Conservation (phyloP, 2,113 vertebrate species). For the Haemorhous mexicanus region DNA sequence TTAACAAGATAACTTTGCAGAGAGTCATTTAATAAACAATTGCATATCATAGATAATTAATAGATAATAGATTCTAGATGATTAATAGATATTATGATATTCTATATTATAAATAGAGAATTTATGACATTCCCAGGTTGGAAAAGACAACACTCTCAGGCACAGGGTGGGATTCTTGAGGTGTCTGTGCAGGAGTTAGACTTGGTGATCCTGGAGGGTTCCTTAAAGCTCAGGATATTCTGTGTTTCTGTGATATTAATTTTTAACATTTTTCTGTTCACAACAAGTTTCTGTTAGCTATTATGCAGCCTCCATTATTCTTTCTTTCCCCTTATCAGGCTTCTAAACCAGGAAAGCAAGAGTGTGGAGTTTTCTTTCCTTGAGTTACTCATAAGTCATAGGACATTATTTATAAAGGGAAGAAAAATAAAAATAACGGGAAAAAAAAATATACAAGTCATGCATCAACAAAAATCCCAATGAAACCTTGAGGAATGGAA, state of each 20-base stretch:
- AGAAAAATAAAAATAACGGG: rapidly evolving
- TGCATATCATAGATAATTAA: not conserved
- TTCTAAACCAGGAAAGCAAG: not conserved
- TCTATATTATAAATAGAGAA: not conserved
- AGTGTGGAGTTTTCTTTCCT: not conserved
- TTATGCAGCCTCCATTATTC: not conserved
- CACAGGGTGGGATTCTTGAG: not conserved
- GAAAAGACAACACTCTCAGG: not conserved
- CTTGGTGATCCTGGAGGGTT: not conserved
- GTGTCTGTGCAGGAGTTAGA: not conserved
- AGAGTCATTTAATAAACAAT: not conserved
- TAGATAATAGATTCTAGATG: not conserved
- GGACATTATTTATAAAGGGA: not conserved
- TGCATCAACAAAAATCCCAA: not conserved
- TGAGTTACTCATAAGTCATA: not conserved
- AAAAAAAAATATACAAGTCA: not conserved
- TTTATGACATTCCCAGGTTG: not conserved
- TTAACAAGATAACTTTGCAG: not conserved
- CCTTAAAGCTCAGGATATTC: not conserved
- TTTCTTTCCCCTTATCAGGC: not conserved
- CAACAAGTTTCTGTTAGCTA: not conserved
- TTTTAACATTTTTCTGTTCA: not conserved
- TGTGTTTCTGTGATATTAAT: not conserved
- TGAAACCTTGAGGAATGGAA: not conserved
- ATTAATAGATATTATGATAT: not conserved